Evolutionary conservation across 1,140 invertebrate species (phyloP), one percentile per base, ranked within the genome.

Genomic region (Drosophila saltans): DNA sequence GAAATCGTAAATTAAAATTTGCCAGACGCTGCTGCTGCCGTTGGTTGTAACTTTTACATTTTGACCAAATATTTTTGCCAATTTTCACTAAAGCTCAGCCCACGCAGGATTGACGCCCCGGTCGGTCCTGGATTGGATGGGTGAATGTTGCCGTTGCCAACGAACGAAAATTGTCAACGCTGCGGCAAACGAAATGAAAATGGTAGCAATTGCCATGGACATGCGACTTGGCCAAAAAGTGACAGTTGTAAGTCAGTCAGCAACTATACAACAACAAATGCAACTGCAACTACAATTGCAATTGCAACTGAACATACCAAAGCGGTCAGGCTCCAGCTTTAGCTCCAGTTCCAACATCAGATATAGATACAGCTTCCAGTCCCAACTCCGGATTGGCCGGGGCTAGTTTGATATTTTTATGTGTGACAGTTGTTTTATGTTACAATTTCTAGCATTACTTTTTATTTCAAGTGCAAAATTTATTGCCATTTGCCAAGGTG

Each of bases 1-100:
- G 84, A 90, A 89, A 89, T 89, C 84, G 84, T 89, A 89, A 89
- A 89, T 89, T 89, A 89, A 89, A 85, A 89, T 89, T 89, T 89
- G 80, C 84, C 80, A 86, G 82, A 86, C 82, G 61, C 40, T 61
- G 70, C 58, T 45, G 84, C 83, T 45, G 45, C 43, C 43, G 16
- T 24, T 24, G 6, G 45, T 48, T 24, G 16, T 86, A 86, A 83
- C 84, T 89, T 89, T 89, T 89, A 89, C 84, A 89, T 89, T 89
- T 89, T 89, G 85, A 78, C 85, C 85, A 89, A 89, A 89, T 89
- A 89, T 89, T 88, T 88, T 84, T 89, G 85, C 84, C 81, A 89
- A 89, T 89, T 89, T 89, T 89, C 84, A 89, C 84, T 84, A 86
- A 86, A 86, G 83, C 84, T 70, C 84, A 40, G 45, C 84, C 84